Evolutionary conservation across 2,888 invertebrate genomes (phyloP).

Genomic region (Malachius bipustulatus): DNA sequence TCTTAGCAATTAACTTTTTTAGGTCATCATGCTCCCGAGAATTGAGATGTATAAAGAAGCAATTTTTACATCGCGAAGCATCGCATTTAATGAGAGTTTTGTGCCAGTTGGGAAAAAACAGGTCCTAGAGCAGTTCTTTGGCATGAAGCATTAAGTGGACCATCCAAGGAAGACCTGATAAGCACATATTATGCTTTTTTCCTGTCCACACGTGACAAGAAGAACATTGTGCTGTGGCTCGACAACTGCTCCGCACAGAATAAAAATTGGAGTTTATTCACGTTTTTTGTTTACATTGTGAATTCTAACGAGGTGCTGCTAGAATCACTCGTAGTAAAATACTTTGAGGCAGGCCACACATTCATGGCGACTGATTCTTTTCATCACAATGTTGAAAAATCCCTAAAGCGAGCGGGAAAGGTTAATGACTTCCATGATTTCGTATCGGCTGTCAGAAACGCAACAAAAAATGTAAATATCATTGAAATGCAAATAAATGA

Average conservation of each 20-base stretch:
- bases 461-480: constrained; percentile 15
- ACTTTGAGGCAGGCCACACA: constrained; percentile 19
- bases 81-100: constrained; percentile 21
- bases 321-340: constrained; percentile 13
- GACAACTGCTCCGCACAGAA: constrained; percentile 18
- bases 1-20: constrained; percentile 14
- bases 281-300: constrained; percentile 16
- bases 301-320: constrained; percentile 14
- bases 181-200: constrained; percentile 14
- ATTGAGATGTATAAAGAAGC: constrained; percentile 18
- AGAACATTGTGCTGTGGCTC: constrained; percentile 16
- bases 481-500: constrained; percentile 13
- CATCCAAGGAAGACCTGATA: constrained; percentile 23
- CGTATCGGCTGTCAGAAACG: constrained; percentile 12
- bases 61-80: constrained; percentile 18
- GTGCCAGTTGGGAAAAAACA: constrained; percentile 19
- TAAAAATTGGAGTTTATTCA: constrained; percentile 17
- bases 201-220: constrained; percentile 11
- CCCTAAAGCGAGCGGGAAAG: constrained; percentile 13
- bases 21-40: constrained; percentile 20
- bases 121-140: constrained; percentile 18
- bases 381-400: constrained; percentile 16
- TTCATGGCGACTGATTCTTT: constrained; percentile 18
- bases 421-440: constrained; percentile 15
- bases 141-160: constrained; percentile 26